Conservation (phyloP, 2,797 vertebrate genomes). For the Channa striata region DNA sequence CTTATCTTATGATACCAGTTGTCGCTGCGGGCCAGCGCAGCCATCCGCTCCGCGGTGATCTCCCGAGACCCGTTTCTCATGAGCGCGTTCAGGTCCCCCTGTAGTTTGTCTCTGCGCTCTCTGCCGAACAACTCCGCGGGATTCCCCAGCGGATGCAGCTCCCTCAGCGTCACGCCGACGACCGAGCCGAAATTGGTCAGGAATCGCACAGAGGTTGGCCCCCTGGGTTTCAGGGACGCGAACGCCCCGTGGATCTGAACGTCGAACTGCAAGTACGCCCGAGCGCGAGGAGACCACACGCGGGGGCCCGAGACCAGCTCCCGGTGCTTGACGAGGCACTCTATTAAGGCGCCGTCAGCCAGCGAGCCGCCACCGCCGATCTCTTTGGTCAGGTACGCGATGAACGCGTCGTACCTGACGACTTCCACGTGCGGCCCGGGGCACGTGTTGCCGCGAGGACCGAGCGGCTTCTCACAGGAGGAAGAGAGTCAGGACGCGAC, state of each 20-base stretch:
- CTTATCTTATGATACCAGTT: no score
- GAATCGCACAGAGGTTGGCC: accelerated
- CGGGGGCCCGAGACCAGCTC: no score
- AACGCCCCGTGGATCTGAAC: constrained; percentile 1
- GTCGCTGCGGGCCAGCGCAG: neutral
- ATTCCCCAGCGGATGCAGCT: no score
- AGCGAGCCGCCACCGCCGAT: no score
- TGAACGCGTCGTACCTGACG: neutral
- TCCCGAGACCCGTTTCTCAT: neutral
- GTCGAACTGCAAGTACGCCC: no score
- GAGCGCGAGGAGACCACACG: no score
- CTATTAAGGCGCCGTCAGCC: no score
- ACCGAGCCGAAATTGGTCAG: neutral
- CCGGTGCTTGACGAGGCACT: no score
- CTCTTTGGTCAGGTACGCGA: no score
- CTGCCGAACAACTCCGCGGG: constrained; percentile 5
- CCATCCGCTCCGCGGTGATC: accelerated
- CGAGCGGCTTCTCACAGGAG: no score
- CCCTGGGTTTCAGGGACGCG: accelerated
- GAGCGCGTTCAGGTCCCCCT: neutral
- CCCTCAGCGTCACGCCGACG: no score
- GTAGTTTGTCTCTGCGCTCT: neutral
- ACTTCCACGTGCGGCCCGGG: constrained; percentile 2
- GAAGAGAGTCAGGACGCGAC: neutral
- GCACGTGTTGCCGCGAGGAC: neutral